These are phyloP conservation scores for Bicyclus anynana DNA, from an alignment of 1,140 invertebrate genomes.

Conservation along the genomic window DNA sequence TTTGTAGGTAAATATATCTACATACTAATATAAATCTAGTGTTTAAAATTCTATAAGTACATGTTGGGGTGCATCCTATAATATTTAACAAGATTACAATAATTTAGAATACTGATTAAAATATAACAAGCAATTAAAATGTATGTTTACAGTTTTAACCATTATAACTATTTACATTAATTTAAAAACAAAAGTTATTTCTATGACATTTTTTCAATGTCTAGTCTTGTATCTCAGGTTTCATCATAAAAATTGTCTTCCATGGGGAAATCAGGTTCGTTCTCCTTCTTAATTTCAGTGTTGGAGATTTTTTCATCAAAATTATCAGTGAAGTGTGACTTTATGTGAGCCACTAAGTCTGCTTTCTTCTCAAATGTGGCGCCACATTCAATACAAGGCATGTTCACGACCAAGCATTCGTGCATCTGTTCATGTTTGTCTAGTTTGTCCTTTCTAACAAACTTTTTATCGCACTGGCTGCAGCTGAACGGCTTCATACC, in stretches of 20 bases:
- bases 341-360: constrained; percentile 77
- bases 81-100: constrained; percentile 16
- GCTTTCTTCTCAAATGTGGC: constrained; percentile 77
- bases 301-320: constrained; percentile 60
- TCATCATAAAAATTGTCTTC: constrained; percentile 69
- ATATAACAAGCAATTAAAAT: constrained; percentile 9
- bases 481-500: constrained; percentile 80
- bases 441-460: constrained; percentile 82
- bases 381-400: constrained; percentile 77
- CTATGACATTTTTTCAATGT: constrained; percentile 11
- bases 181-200: background rate
- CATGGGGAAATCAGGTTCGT: constrained; percentile 48
- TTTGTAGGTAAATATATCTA: too few species aligned
- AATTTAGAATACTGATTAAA: constrained; percentile 24
- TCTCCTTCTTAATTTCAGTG: constrained; percentile 61
- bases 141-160: background rate
- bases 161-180: background rate
- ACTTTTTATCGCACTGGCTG: constrained; percentile 80
- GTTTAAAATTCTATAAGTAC: constrained; percentile 13
- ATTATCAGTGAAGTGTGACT: constrained; percentile 75
- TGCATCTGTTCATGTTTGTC: constrained; percentile 81
- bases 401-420: constrained; percentile 75
- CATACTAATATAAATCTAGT: background rate
- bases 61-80: constrained; percentile 10
- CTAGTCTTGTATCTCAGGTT: constrained; percentile 44